Conservation (phyloP, 2,888 invertebrate species). For the Drosophila ezoana region DNA sequence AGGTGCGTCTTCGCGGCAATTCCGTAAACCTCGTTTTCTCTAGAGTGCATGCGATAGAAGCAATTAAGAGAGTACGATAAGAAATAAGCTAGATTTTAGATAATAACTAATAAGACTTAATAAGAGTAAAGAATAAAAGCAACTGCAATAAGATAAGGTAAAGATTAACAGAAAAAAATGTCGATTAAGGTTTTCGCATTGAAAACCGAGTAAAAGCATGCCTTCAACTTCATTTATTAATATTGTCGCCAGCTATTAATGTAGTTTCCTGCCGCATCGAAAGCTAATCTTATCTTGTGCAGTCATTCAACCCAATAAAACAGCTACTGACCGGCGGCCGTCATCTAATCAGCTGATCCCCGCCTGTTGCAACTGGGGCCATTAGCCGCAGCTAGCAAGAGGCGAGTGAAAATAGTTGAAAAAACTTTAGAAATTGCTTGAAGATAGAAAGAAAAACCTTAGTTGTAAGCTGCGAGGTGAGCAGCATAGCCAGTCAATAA, state of each 20-base stretch:
- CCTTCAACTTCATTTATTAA: not conserved
- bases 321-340: constrained; percentile 22
- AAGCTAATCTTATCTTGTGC: constrained; percentile 25
- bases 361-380: constrained; percentile 2
- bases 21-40: too few relatives aligned
- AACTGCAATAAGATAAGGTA: not conserved
- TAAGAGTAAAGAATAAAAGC: not conserved
- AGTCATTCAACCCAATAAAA: constrained; percentile 46
- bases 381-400: constrained; percentile 24
- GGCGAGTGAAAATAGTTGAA: constrained; percentile 34
- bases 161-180: not conserved
- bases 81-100: too few relatives aligned
- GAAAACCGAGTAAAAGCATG: not conserved
- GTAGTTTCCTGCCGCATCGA: constrained; percentile 30
- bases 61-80: too few relatives aligned
- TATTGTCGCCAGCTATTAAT: not conserved
- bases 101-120: too few relatives aligned
- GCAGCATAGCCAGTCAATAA: constrained; percentile 60
- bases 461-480: constrained; percentile 21
- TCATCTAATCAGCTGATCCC: constrained; percentile 28
- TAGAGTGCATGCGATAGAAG: too few relatives aligned
- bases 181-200: not conserved
- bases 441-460: constrained; percentile 7
- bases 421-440: constrained; percentile 28
- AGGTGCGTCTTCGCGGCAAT: too few relatives aligned